Percentiles rank a stretch among this genome's conserved stretches.
These are phyloP conservation scores for Leptatherina wallacei DNA, from an alignment of 2,797 vertebrate species.

Conservation along the genomic window DNA sequence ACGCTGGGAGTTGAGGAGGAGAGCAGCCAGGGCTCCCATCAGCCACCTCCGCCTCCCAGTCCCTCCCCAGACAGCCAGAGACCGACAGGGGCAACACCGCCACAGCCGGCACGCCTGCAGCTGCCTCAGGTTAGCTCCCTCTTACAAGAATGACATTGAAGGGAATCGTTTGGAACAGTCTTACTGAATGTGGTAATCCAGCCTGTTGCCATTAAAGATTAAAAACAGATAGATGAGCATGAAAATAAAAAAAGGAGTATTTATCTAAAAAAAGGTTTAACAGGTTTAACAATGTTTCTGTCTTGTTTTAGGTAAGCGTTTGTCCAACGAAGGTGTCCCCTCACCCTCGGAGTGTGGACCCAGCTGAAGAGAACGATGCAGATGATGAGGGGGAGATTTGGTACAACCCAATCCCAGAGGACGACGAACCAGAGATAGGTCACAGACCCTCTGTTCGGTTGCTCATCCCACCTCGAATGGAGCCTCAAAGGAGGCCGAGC, in stretches of 20 bases:
- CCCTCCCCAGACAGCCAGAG: constrained; percentile 73
- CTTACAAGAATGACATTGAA: background rate
- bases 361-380: constrained; percentile 90
- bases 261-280: background rate
- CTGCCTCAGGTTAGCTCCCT: constrained; percentile 63
- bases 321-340: constrained; percentile 37
- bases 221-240: constrained; percentile 5
- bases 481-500: constrained; percentile 58
- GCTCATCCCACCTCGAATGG: constrained; percentile 39
- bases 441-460: constrained; percentile 43
- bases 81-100: constrained; percentile 44
- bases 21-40: constrained; percentile 39
- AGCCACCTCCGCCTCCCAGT: constrained; percentile 59
- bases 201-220: background rate
- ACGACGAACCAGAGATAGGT: constrained; percentile 82
- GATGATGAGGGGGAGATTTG: constrained; percentile 98
- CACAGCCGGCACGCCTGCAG: constrained; percentile 49
- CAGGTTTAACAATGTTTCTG: background rate
- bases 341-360: constrained; percentile 71
- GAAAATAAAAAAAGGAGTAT: background rate
- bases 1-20: constrained; percentile 76
- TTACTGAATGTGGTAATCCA: background rate
- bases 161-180: background rate
- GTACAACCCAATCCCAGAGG: constrained; percentile 99
- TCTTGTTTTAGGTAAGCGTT: constrained; percentile 42